These are phyloP conservation scores for Oryzias woworae DNA, from an alignment of 2,113 vertebrate genomes.

Conservation along the genomic window DNA sequence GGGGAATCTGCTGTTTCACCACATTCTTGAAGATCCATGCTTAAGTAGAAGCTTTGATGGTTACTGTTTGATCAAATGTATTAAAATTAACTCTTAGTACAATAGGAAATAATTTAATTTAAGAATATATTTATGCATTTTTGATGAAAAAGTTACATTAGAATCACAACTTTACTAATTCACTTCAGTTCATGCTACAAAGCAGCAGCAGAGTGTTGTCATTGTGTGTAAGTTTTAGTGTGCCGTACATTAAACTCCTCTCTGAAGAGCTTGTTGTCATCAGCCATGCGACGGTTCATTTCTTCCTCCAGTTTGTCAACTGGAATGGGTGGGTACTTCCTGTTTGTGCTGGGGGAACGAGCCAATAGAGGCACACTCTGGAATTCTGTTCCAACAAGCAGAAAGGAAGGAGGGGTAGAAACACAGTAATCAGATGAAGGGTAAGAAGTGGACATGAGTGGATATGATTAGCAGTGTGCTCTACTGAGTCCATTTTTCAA, in stretches of 20 bases:
- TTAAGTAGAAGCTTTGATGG: no score
- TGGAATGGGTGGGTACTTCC: constrained; percentile 94
- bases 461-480: constrained; percentile 11
- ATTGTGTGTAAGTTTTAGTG: constrained; percentile 14
- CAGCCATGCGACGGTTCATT: constrained; percentile 97
- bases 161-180: no score
- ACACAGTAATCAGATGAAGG: constrained; percentile 36
- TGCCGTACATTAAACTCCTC: constrained; percentile 93
- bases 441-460: constrained; percentile 15
- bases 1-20: no score
- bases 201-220: neutral
- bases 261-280: constrained; percentile 97
- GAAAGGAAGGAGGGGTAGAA: constrained; percentile 48
- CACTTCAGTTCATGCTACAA: neutral
- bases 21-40: no score
- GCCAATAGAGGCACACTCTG: constrained; percentile 96
- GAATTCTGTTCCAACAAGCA: constrained; percentile 79
- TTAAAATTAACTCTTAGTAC: no score
- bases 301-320: constrained; percentile 98
- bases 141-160: no score
- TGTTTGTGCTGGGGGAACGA: constrained; percentile 96
- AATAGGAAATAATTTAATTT: no score
- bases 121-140: no score
- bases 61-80: no score
- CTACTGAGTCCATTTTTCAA: constrained; percentile 13